These are phyloP conservation scores for Fregetta grallaria DNA, from an alignment of 2,113 vertebrate species.

Conservation along the genomic window DNA sequence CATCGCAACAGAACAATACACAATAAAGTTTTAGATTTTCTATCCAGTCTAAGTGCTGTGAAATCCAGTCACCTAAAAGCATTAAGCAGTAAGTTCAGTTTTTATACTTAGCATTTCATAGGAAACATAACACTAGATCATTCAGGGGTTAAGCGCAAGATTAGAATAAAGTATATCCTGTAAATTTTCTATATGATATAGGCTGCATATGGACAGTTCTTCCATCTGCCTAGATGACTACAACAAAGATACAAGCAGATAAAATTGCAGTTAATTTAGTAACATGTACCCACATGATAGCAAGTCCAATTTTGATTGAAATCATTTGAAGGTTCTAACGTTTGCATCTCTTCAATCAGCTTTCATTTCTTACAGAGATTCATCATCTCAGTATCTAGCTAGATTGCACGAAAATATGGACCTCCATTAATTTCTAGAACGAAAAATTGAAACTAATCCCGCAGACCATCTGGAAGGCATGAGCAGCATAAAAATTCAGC, in stretches of 20 bases:
- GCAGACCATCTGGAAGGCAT: slow-evolving; percentile 28
- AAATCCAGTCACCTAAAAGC: neutral
- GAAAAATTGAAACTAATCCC: slow-evolving; percentile 27
- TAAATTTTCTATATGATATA: slow-evolving; percentile 7
- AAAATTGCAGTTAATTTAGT: slow-evolving; percentile 59
- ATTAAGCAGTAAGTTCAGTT: neutral
- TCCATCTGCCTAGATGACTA: slow-evolving; percentile 62
- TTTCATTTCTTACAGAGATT: slow-evolving; percentile 38
- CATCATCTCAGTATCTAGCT: slow-evolving; percentile 13
- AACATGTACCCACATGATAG: slow-evolving; percentile 52
- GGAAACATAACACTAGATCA: neutral
- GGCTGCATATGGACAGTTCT: slow-evolving; percentile 54
- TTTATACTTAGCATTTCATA: neutral
- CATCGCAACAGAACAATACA: neutral
- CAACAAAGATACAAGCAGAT: slow-evolving; percentile 32
- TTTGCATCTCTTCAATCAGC: slow-evolving; percentile 60
- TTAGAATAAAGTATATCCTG: slow-evolving; percentile 15
- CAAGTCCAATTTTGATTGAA: slow-evolving; percentile 62
- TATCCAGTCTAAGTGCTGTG: neutral
- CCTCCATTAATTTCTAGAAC: slow-evolving; percentile 41
- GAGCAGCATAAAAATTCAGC: neutral
- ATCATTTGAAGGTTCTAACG: slow-evolving; percentile 55
- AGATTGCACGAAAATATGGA: slow-evolving; percentile 26
- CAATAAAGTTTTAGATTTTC: neutral
- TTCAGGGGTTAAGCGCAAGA: slow-evolving; percentile 14